Evolutionary conservation across 2,797 vertebrate genomes (phyloP).

Genomic region (Tympanoctomys barrerae): DNA sequence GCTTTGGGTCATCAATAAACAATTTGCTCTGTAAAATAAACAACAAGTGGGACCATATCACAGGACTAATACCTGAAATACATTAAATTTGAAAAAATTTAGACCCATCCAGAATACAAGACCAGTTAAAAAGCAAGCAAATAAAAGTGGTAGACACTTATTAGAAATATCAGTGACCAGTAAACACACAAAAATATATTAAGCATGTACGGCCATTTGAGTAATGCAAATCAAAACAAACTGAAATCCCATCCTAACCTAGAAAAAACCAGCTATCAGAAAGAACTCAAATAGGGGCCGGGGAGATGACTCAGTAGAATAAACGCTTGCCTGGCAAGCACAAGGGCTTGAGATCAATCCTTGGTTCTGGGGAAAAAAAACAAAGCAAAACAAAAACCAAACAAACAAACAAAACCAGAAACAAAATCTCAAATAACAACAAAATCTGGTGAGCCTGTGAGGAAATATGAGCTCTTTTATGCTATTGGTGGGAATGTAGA

Average conservation of each 20-base stretch:
- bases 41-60: neutral
- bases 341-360: too few relatives aligned
- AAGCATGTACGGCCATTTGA: neutral
- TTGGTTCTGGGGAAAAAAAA: too few relatives aligned
- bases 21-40: neutral
- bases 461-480: neutral
- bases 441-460: neutral
- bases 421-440: neutral
- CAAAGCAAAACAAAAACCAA: too few relatives aligned
- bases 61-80: neutral
- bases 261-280: neutral
- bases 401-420: too few relatives aligned
- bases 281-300: too few relatives aligned
- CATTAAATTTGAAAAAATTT: neutral
- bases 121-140: neutral
- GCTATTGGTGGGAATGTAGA: neutral
- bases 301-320: too few relatives aligned
- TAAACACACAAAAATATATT: neutral
- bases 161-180: neutral
- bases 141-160: neutral
- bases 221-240: neutral
- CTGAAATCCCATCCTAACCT: neutral
- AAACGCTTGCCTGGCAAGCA: too few relatives aligned
- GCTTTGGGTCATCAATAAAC: neutral
- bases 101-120: neutral